Percentiles rank a stretch among this genome's conserved stretches.
These are phyloP conservation scores for Syrista parreyssii DNA, from an alignment of 2,888 invertebrate genomes.

Conservation along the genomic window DNA sequence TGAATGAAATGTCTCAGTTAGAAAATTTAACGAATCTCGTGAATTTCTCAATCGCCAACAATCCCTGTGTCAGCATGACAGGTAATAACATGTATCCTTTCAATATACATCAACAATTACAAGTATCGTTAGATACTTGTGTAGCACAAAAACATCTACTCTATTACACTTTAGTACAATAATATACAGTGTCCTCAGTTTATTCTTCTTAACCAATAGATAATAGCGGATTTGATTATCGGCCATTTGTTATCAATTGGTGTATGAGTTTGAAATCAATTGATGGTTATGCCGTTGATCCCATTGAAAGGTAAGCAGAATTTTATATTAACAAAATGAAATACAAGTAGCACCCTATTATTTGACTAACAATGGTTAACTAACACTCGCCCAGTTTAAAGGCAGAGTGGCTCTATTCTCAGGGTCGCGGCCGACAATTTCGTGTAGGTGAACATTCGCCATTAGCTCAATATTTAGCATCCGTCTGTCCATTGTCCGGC, in stretches of 20 bases:
- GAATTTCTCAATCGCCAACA: slow-evolving; percentile 86
- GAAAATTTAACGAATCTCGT: slow-evolving; percentile 80
- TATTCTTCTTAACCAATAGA: slow-evolving; percentile 62
- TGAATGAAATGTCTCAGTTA: slow-evolving; percentile 87
- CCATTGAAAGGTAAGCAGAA: slow-evolving; percentile 83
- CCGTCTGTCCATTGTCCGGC: slow-evolving; percentile 86
- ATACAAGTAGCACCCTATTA: neutral
- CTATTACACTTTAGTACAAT: too few species aligned
- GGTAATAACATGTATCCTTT: slow-evolving; percentile 85
- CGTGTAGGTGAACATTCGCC: slow-evolving; percentile 86
- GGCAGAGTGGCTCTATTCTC: slow-evolving; percentile 96
- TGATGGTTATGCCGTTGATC: slow-evolving; percentile 89
- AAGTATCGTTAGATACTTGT: neutral
- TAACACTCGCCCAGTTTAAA: slow-evolving; percentile 74
- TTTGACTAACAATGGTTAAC: neutral
- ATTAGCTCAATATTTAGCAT: slow-evolving; percentile 83
- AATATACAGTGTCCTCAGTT: neutral
- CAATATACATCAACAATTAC: slow-evolving; percentile 15
- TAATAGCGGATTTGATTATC: slow-evolving; percentile 87
- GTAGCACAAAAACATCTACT: neutral
- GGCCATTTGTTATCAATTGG: slow-evolving; percentile 95
- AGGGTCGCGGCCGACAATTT: slow-evolving; percentile 91
- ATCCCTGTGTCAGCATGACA: slow-evolving; percentile 86
- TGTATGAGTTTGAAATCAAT: slow-evolving; percentile 88
- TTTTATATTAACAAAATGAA: neutral